Conservation (phyloP, 2,797 vertebrate genomes). For the Sitta carolinensis region DNA sequence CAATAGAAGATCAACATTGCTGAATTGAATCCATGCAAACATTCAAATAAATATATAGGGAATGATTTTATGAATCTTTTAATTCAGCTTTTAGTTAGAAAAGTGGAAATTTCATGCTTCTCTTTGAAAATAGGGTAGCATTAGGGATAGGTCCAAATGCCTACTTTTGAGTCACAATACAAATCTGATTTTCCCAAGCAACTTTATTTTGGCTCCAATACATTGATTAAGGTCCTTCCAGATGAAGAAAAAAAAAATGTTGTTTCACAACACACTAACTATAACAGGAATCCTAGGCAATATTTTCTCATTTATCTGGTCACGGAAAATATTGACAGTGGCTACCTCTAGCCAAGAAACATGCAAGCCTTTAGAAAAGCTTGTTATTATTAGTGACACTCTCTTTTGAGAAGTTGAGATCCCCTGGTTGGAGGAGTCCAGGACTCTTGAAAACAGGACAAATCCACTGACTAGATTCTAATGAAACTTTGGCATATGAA, state of each 20-base stretch:
- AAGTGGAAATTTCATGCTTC: background rate
- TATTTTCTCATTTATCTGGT: conserved; percentile 1
- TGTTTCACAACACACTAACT: background rate
- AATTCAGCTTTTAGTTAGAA: background rate
- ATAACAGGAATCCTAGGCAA: background rate
- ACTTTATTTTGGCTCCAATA: background rate
- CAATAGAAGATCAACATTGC: background rate
- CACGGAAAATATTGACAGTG: background rate
- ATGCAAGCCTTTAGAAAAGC: background rate
- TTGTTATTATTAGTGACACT: background rate
- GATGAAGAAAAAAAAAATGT: background rate
- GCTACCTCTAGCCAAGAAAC: background rate
- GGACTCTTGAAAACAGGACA: background rate
- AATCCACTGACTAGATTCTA: background rate
- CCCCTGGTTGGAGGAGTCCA: background rate
- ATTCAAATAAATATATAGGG: conserved; percentile 25
- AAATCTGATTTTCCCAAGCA: background rate
- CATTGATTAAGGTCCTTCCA: background rate
- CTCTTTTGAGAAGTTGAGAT: background rate
- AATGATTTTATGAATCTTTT: conserved; percentile 34
- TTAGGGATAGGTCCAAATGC: background rate
- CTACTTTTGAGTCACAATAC: background rate
- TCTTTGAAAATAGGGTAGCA: background rate
- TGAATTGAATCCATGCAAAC: conserved; percentile 22
- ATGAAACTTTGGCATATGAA: background rate